phyloP scores from a whole-genome alignment of 2,113 vertebrate species.

The Stercorarius parasiticus region DNA sequence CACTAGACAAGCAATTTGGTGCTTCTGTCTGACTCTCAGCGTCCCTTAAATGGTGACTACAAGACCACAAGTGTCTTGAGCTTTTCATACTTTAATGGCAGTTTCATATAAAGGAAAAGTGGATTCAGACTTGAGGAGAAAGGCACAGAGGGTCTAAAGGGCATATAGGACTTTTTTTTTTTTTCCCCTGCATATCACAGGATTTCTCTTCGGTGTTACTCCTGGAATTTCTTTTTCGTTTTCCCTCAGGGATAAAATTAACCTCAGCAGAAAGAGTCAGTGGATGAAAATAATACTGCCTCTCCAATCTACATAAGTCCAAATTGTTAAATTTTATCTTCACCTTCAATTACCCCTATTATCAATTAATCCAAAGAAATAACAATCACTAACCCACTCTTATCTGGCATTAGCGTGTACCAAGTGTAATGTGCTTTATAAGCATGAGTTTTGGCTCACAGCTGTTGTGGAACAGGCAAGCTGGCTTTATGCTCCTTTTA shows the following conservation, averaged over 20 bases:
- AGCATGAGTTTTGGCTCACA: background rate
- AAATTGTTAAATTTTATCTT: background rate
- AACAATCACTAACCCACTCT: background rate
- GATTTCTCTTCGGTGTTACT: background rate
- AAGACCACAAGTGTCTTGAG: background rate
- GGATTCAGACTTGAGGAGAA: background rate
- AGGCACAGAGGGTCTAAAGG: background rate
- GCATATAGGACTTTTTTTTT: too few species aligned
- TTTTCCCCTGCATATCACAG: background rate
- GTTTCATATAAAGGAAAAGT: background rate
- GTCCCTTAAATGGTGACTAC: background rate
- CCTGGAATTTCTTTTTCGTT: background rate
- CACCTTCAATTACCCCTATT: background rate
- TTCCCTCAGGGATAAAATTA: background rate
- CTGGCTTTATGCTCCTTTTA: background rate
- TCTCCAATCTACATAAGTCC: background rate
- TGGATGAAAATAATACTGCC: background rate
- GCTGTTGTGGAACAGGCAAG: background rate
- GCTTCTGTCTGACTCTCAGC: background rate
- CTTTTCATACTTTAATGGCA: background rate
- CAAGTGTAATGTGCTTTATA: background rate
- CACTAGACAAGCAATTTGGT: background rate
- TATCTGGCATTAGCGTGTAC: background rate
- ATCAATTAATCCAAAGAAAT: slow-evolving; percentile 24
- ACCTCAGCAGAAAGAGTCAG: background rate